These are phyloP conservation scores for Rhinopithecus roxellana DNA, from an alignment of 2,113 vertebrate genomes.

Conservation along the genomic window DNA sequence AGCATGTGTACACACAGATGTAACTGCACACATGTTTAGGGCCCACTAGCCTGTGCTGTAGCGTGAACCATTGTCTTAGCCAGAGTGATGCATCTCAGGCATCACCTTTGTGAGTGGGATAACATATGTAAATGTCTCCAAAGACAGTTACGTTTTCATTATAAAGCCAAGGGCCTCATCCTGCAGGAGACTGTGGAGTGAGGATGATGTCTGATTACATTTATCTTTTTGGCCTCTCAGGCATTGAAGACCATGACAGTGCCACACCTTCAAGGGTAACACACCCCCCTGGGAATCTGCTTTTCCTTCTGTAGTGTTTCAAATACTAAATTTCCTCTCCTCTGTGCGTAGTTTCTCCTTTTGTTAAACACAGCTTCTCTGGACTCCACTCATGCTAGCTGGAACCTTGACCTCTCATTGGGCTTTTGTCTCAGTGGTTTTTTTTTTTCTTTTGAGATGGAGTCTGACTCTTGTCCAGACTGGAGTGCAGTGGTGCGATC, in stretches of 20 bases:
- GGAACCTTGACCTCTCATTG: not conserved
- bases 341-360: not conserved
- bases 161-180: not conserved
- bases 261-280: not conserved
- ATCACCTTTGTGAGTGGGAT: accelerated
- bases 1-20: accelerated
- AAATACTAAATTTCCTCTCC: not conserved
- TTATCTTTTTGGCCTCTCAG: not conserved
- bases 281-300: accelerated
- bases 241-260: not conserved
- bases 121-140: not conserved
- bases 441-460: no score
- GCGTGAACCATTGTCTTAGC: not conserved
- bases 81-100: accelerated
- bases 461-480: no score
- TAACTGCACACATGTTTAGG: no score
- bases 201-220: not conserved
- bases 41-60: accelerated
- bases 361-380: not conserved
- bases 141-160: no score
- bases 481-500: no score
- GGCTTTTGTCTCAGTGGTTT: not conserved
- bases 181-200: no score
- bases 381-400: not conserved
- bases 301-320: not conserved